A percentile compares a stretch with the other conserved stretches of the same genome.
phyloP scores from a whole-genome alignment of 2,113 vertebrate genomes.

The Mixornis gularis region DNA sequence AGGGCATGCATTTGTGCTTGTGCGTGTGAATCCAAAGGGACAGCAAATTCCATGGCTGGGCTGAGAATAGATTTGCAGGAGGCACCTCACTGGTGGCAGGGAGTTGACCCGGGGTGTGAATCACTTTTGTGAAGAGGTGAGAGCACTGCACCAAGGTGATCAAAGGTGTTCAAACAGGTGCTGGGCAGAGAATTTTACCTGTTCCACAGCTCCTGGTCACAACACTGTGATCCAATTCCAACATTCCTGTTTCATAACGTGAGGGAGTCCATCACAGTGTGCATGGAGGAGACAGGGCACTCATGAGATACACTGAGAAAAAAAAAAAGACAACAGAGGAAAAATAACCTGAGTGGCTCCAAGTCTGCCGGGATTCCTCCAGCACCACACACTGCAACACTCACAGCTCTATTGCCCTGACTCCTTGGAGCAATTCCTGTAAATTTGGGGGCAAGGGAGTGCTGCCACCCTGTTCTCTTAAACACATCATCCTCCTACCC shows the following conservation, averaged over 20 bases:
- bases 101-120: neutral
- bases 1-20: fast-evolving
- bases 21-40: neutral
- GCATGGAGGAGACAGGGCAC: neutral
- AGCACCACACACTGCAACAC: neutral
- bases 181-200: neutral
- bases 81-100: neutral
- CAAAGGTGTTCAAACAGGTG: neutral
- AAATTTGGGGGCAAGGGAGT: neutral
- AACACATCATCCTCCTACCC: neutral
- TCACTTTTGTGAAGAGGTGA: neutral
- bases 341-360: neutral
- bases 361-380: neutral
- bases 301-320: neutral
- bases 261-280: neutral
- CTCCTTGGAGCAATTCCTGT: neutral
- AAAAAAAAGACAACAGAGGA: neutral
- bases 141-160: neutral
- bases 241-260: neutral
- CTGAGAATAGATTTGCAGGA: neutral
- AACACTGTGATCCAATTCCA: neutral
- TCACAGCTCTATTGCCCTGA: neutral
- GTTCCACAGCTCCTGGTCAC: neutral
- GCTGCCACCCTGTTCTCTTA: neutral
- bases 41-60: neutral